Percentiles rank a stretch among this genome's conserved stretches.
These are phyloP conservation scores for Dynastes maya DNA, from an alignment of 2,888 invertebrate genomes.

Conservation along the genomic window DNA sequence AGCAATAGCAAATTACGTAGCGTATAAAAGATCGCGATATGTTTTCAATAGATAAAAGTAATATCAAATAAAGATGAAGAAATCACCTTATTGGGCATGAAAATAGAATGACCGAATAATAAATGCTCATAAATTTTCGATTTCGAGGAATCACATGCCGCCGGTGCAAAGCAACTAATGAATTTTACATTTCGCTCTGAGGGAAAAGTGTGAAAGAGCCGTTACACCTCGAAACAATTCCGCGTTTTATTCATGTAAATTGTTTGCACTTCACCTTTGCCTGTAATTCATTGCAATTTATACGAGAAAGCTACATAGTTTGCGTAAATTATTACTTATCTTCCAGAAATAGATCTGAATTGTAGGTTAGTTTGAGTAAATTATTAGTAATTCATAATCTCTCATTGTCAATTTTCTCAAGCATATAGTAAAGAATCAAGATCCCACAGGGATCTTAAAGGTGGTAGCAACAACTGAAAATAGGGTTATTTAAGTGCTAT, in stretches of 20 bases:
- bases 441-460: no score
- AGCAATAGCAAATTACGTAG: no score
- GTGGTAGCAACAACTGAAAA: no score
- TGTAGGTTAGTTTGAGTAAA: neutral
- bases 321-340: no score
- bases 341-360: no score
- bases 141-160: neutral
- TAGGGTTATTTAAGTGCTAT: no score
- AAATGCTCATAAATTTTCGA: constrained; percentile 4
- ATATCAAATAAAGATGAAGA: neutral
- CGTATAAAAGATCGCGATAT: no score
- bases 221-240: constrained; percentile 10
- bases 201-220: neutral
- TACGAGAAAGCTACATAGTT: neutral
- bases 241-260: constrained; percentile 12
- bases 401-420: no score
- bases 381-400: neutral
- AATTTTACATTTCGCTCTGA: constrained; percentile 16
- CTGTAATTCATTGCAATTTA: constrained; percentile 6
- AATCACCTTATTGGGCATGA: neutral
- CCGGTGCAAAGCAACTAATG: constrained; percentile 1
- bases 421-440: no score
- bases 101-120: constrained; percentile 10
- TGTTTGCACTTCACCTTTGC: neutral
- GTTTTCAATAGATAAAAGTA: neutral